A percentile compares a stretch with the other conserved stretches of the same genome.
Conservation (phyloP, 2,888 invertebrate genomes). For the Eulithis prunata region DNA sequence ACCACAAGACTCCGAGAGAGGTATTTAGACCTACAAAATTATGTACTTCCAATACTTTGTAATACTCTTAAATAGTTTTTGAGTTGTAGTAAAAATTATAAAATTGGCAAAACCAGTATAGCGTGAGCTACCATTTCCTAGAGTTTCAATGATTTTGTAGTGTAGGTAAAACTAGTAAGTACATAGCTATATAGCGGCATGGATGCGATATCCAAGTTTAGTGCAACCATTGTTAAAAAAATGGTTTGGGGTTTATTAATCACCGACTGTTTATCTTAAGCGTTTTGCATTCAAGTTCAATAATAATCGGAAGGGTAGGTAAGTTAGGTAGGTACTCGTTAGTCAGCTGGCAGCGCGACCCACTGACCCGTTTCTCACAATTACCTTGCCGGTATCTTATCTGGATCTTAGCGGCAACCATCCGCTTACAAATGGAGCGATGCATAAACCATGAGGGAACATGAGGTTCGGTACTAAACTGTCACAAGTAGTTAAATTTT, state of each 20-base stretch:
- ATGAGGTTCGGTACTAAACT: slow-evolving; percentile 21
- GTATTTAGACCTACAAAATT: slow-evolving; percentile 8
- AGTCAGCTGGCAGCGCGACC: slow-evolving; percentile 13
- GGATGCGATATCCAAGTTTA: too few relatives aligned
- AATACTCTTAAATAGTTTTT: neutral
- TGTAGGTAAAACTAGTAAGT: too few relatives aligned
- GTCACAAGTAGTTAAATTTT: slow-evolving; percentile 16
- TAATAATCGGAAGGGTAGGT: neutral
- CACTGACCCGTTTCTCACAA: slow-evolving; percentile 30
- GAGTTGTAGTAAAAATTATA: too few relatives aligned
- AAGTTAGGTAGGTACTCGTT: neutral
- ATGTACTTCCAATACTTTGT: neutral
- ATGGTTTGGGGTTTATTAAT: too few relatives aligned
- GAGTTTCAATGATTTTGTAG: too few relatives aligned
- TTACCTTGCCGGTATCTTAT: slow-evolving; percentile 31
- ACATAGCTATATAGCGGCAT: too few relatives aligned
- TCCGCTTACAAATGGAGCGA: slow-evolving; percentile 29
- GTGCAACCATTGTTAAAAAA: too few relatives aligned
- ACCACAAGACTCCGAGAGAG: neutral
- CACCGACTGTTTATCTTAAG: neutral
- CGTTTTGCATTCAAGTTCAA: neutral
- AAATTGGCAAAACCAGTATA: too few relatives aligned
- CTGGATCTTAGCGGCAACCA: slow-evolving; percentile 29
- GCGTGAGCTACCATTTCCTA: too few relatives aligned
- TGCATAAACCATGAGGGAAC: slow-evolving; percentile 30